Evolutionary conservation across 1,140 invertebrate species (phyloP), one percentile per base, ranked within the genome.

Genomic region (Neodiprion lecontei): DNA sequence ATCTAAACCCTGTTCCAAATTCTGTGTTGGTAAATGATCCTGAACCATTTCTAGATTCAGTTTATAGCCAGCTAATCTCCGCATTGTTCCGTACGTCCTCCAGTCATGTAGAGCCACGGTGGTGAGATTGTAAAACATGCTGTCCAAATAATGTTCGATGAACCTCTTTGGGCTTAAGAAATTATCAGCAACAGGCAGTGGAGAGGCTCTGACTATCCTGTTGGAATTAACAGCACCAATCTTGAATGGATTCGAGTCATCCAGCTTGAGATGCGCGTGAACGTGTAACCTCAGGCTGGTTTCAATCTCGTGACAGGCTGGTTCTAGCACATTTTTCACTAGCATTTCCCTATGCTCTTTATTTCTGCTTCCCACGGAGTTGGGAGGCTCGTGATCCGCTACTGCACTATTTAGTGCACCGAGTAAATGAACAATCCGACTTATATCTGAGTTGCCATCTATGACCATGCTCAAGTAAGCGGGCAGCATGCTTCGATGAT

Each of bases 91-190:
- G 85, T 99, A 99, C 0, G 97, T 98, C 86, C 96, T 96, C 97
- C 98, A 99, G 88, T 99, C 97, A 81, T 99, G 97, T 17, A 99
- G 88, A 17, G 98, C 97, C 48, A 99, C 97, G 1, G 98, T 98
- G 0, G 98, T 99, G 79, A 99, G 90, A 88, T 99, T 99, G 88
- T 99, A 99, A 88, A 99, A 99, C 77, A 96, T 98, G 78, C 93
- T 93, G 78, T 97, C 96, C 66, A 99, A 90, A 87, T 99, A 98
- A 83, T 96, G 93, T 86, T 99, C 98, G 5, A 98, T 92, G 67
- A 84, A 87, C 66, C 85, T 79, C 66, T 87, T 88, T 0, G 81
- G 69, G 47, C 79, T 83, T 14, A 89, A 78, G 70, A 88, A 73
- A n/a, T 74, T 81, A 7, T 75, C 79, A 2, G 81, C 77, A 14